These are phyloP conservation scores for Drosophila nr. fundita DNA, from an alignment of 2,888 invertebrate genomes.

Conservation along the genomic window DNA sequence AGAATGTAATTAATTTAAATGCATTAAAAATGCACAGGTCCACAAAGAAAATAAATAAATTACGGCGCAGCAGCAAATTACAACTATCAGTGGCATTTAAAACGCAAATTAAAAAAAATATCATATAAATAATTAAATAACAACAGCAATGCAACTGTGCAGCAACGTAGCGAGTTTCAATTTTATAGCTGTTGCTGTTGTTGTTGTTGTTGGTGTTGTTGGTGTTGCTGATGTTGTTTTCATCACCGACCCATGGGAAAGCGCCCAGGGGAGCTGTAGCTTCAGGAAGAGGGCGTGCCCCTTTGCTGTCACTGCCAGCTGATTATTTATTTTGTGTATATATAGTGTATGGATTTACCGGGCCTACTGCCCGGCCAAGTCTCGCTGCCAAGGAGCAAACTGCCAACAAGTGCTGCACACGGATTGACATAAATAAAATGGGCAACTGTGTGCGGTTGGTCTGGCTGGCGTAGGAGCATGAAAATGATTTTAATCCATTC, in stretches of 20 bases:
- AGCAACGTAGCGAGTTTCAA: constrained; percentile 15
- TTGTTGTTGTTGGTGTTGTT: not conserved
- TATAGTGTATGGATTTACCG: constrained; percentile 30
- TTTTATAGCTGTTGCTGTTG: constrained; percentile 12
- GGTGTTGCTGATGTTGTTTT: constrained; percentile 21
- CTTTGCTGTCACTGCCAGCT: constrained; percentile 41
- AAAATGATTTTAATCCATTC: constrained; percentile 64
- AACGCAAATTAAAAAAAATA: constrained; percentile 48
- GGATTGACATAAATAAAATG: constrained; percentile 77
- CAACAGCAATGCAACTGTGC: constrained; percentile 31
- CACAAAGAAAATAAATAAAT: constrained; percentile 52
- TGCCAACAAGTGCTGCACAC: constrained; percentile 45
- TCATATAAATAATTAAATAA: constrained; percentile 69
- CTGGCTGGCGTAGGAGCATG: constrained; percentile 53
- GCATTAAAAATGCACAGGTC: constrained; percentile 56
- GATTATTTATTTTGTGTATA: constrained; percentile 66
- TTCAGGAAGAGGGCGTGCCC: constrained; percentile 54
- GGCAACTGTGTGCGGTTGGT: constrained; percentile 31
- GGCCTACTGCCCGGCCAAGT: constrained; percentile 56
- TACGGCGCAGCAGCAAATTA: constrained; percentile 23
- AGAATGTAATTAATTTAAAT: constrained; percentile 77
- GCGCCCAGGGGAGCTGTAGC: constrained; percentile 2
- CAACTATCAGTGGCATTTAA: constrained; percentile 60
- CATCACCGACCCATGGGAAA: constrained; percentile 26
- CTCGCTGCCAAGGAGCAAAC: constrained; percentile 31